These are phyloP conservation scores for Peromyscus aztecus DNA, from an alignment of 2,797 vertebrate species.

Conservation along the genomic window DNA sequence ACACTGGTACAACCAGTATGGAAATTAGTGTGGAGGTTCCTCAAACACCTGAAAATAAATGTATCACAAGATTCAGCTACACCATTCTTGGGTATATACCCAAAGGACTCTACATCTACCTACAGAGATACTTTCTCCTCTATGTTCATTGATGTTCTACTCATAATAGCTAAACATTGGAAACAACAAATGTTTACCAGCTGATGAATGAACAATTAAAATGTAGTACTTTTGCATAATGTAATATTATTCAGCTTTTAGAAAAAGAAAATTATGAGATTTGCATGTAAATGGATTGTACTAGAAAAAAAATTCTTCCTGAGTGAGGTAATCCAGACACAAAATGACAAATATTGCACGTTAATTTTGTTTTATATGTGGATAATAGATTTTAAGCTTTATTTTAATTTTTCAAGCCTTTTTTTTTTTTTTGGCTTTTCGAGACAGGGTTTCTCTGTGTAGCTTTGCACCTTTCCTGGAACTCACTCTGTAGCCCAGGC, in stretches of 20 bases:
- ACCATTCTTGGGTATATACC: too few species aligned
- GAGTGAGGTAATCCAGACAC: not conserved
- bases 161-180: not conserved
- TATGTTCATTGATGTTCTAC: not conserved
- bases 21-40: not conserved
- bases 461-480: too few species aligned
- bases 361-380: not conserved
- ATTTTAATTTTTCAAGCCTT: too few species aligned
- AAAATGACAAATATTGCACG: not conserved
- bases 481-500: too few species aligned
- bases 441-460: too few species aligned
- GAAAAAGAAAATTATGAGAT: too few species aligned
- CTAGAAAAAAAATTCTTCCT: too few species aligned
- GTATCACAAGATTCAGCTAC: not conserved
- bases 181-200: not conserved
- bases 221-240: not conserved
- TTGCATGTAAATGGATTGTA: too few species aligned
- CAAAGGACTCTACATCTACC: not conserved
- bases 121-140: not conserved
- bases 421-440: too few species aligned
- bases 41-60: not conserved
- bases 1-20: not conserved
- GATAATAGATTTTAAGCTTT: not conserved
- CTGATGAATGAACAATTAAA: too few species aligned
- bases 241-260: not conserved